Base-by-base conservation (phyloP, 2,113 vertebrate species). In the Gymnarchus niloticus region DNA sequence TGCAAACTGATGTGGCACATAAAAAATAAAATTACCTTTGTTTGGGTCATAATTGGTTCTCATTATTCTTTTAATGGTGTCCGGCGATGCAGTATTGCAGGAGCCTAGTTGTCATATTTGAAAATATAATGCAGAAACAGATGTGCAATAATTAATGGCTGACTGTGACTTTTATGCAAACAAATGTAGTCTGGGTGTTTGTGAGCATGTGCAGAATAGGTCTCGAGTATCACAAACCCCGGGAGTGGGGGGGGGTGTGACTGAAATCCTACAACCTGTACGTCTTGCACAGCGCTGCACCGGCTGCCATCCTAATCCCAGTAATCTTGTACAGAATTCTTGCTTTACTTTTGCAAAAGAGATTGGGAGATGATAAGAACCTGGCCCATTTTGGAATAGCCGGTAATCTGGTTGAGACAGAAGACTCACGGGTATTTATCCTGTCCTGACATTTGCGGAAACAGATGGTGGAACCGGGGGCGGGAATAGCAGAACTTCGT, bases 391-490 rank as follows among this genome's bases (percentile, higher is more conserved):
- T 95, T 93, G 93, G 94, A 92, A 95, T 93, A 92, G 85, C 44
- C 90, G 89, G 91, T 94, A 91, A 94, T 92, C 91, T 95, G 93
- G 93, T 93, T 94, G 93, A 91, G 92, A 94, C 92, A 92, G 91
- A 91, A 89, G 90, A 92, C 92, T 93, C 90, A 88, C 89, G 87
- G 91, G 93, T 92, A 92, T 94, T 94, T 94, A 94, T 91, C 89
- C 91, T 91, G 92, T 90, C 92, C 94, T 94, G 94, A 92, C 93
- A 94, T 94, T 94, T 94, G 93, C 91, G 87, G 87, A 93, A 95
- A 85, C 94, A 96, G 95, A 96, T 96, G 95, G 95, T 87, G 41
- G 87, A 87, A 89, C 92, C 84, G 85, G 73, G 92, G 92, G 88
- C 88, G 86, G 87, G 87, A 56, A 69, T 88, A 90, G 92, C 90